These are phyloP conservation scores for Carcharodon carcharias DNA, from an alignment of 2,797 vertebrate genomes.

Conservation along the genomic window DNA sequence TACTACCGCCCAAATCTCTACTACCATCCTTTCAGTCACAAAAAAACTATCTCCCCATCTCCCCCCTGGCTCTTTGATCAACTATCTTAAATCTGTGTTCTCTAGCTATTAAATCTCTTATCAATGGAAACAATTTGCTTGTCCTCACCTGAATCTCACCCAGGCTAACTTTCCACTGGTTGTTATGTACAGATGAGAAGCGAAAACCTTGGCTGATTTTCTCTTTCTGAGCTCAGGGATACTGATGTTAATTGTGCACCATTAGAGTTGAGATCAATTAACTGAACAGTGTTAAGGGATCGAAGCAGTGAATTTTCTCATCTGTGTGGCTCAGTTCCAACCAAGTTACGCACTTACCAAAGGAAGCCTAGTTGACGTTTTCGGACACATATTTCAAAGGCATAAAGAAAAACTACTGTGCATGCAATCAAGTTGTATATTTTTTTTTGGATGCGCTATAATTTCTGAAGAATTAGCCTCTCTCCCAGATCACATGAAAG, in stretches of 20 bases:
- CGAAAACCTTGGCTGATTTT: neutral
- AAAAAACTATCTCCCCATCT: neutral
- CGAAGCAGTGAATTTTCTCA: neutral
- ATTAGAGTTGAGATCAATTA: neutral
- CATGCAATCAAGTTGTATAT: constrained; percentile 4
- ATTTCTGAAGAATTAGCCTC: neutral
- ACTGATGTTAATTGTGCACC: too few species aligned
- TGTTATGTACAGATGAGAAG: neutral
- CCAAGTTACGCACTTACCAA: neutral
- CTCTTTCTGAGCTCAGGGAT: neutral
- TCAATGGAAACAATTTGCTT: neutral
- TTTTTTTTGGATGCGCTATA: neutral
- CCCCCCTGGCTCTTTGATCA: neutral
- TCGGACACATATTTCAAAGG: neutral
- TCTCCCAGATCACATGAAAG: neutral
- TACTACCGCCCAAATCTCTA: neutral
- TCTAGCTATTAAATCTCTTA: neutral
- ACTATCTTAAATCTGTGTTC: neutral
- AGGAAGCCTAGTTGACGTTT: neutral
- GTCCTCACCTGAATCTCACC: neutral
- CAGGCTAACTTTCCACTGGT: neutral
- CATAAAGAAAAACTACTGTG: neutral
- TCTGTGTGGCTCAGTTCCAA: neutral
- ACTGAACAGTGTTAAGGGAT: neutral
- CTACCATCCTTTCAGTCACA: neutral